A percentile compares a stretch with the other conserved stretches of the same genome.
Conservation (phyloP, 2,888 invertebrate species). For the Allygus modestus region DNA sequence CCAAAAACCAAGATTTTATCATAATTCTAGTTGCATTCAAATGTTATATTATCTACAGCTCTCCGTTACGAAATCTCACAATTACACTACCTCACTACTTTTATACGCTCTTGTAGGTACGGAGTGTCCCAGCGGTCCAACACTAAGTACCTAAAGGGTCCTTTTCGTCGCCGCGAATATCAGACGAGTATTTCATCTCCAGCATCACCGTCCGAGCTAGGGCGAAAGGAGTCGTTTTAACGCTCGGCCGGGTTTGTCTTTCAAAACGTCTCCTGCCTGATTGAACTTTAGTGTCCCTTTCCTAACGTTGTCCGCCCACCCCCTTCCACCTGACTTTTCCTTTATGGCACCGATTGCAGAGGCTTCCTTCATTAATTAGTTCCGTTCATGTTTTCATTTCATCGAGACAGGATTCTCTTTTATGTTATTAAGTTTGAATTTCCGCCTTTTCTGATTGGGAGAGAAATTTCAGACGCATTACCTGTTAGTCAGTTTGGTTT, state of each 20-base stretch:
- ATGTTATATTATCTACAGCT: too few species aligned
- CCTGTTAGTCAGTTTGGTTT: neutral
- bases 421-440: constrained; percentile 33
- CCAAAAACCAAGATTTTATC: too few species aligned
- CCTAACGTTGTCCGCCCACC: neutral
- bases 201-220: neutral
- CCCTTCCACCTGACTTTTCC: neutral
- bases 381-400: constrained; percentile 52
- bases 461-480: neutral
- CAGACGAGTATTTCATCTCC: constrained; percentile 24
- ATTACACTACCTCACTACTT: too few species aligned
- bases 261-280: constrained; percentile 41
- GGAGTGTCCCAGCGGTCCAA: too few species aligned
- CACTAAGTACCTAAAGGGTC: too few species aligned
- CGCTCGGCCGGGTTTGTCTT: constrained; percentile 40
- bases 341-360: constrained; percentile 40
- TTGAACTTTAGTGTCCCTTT: constrained; percentile 52
- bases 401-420: constrained; percentile 21
- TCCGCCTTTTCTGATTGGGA: neutral
- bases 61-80: too few species aligned
- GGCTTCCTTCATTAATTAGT: constrained; percentile 58
- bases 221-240: constrained; percentile 50
- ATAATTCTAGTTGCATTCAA: too few species aligned
- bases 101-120: too few species aligned
- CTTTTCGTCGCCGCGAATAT: neutral